Percentiles rank a stretch among this genome's conserved stretches.
phyloP scores from a whole-genome alignment of 2,888 invertebrate species.

The Barypeithes pellucidus region DNA sequence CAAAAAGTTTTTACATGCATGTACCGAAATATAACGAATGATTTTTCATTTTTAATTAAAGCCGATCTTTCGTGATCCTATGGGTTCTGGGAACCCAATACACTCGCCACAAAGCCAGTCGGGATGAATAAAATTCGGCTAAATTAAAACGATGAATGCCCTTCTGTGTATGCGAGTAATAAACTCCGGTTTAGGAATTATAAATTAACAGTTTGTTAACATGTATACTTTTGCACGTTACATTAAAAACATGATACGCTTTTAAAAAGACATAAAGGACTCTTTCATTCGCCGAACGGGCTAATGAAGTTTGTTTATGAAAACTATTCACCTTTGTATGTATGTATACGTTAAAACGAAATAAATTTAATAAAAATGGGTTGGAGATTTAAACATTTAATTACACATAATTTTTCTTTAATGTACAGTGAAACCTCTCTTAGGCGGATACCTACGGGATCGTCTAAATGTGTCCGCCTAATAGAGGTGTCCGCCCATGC shows the following conservation, averaged over 20 bases:
- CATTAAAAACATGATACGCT: slow-evolving; percentile 61
- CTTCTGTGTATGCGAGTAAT: slow-evolving; percentile 48
- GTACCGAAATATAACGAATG: too few species aligned
- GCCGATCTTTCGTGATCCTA: neutral
- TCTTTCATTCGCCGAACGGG: slow-evolving; percentile 58
- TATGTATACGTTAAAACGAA: slow-evolving; percentile 32
- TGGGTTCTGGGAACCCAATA: slow-evolving; percentile 16
- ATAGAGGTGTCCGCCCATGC: too few species aligned
- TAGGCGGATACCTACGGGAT: too few species aligned
- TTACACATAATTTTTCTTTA: too few species aligned
- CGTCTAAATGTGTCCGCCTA: too few species aligned
- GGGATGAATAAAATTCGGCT: slow-evolving; percentile 50
- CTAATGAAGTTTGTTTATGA: slow-evolving; percentile 61
- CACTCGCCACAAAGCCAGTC: slow-evolving; percentile 20
- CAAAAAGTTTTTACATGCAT: too few species aligned
- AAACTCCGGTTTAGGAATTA: slow-evolving; percentile 57
- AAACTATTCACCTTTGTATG: slow-evolving; percentile 54
- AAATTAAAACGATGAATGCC: slow-evolving; percentile 52
- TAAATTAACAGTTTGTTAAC: slow-evolving; percentile 64
- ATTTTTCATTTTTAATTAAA: slow-evolving; percentile 1
- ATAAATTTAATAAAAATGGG: slow-evolving; percentile 21
- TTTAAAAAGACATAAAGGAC: slow-evolving; percentile 60
- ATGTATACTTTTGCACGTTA: slow-evolving; percentile 61
- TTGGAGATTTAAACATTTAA: too few species aligned
- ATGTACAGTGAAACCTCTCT: too few species aligned